phyloP scores from a whole-genome alignment of 2,888 invertebrate species.

The Nymphalis c-album region DNA sequence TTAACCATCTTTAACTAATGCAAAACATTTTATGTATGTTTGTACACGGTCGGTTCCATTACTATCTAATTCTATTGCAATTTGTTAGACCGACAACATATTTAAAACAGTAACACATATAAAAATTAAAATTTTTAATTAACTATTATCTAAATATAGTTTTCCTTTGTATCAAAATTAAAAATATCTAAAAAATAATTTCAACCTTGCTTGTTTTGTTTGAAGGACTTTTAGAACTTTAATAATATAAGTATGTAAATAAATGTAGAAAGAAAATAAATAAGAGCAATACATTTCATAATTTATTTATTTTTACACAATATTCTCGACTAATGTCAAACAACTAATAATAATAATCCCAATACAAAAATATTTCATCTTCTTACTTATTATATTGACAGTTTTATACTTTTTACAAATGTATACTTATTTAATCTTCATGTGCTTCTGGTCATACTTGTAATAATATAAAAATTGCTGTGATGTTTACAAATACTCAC shows the following conservation, averaged over 20 bases:
- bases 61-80: background rate
- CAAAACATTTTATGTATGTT: too few relatives aligned
- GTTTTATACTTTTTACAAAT: slow-evolving; percentile 67
- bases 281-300: slow-evolving; percentile 46
- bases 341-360: slow-evolving; percentile 75
- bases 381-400: slow-evolving; percentile 73
- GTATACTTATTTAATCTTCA: slow-evolving; percentile 46
- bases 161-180: too few relatives aligned
- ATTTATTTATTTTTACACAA: slow-evolving; percentile 77
- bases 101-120: too few relatives aligned
- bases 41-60: background rate
- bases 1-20: too few relatives aligned
- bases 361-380: slow-evolving; percentile 80
- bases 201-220: too few relatives aligned
- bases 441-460: slow-evolving; percentile 46
- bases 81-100: too few relatives aligned
- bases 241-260: background rate
- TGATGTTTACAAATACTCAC: slow-evolving; percentile 52
- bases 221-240: background rate
- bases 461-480: slow-evolving; percentile 48
- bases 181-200: too few relatives aligned
- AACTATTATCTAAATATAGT: too few relatives aligned
- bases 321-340: slow-evolving; percentile 74
- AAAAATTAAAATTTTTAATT: too few relatives aligned
- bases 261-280: background rate